Evolutionary conservation across 2,113 vertebrate species (phyloP).

Genomic region (Melanostigma gelatinosum): DNA sequence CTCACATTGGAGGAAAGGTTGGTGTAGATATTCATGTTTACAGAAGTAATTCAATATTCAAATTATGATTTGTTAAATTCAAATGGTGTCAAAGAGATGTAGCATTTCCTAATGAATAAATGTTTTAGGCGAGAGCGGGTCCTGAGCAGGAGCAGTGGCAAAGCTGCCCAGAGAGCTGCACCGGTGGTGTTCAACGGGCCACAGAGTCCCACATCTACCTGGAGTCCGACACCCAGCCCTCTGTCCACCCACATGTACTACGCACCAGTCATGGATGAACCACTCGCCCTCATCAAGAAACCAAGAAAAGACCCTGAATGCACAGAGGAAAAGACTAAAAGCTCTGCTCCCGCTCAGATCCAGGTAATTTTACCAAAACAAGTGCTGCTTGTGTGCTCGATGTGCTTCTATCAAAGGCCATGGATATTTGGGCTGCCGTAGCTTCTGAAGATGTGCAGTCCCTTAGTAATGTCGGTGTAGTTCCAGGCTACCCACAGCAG

Average conservation of each 20-base stretch:
- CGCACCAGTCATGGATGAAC: slow-evolving; percentile 82
- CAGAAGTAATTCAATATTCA: background rate
- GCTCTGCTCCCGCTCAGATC: slow-evolving; percentile 60
- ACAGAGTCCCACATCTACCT: slow-evolving; percentile 77
- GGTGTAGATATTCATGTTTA: background rate
- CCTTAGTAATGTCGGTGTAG: slow-evolving; percentile 59
- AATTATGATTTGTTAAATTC: background rate
- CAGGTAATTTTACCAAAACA: slow-evolving; percentile 74
- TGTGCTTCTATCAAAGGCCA: background rate
- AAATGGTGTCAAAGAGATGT: background rate
- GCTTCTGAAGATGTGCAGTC: slow-evolving; percentile 2
- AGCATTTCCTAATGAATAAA: background rate
- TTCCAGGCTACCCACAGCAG: slow-evolving; percentile 55
- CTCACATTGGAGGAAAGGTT: slow-evolving; percentile 81
- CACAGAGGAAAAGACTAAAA: slow-evolving; percentile 66
- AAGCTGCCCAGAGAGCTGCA: slow-evolving; percentile 60
- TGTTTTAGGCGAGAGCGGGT: slow-evolving; percentile 80
- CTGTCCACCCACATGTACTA: slow-evolving; percentile 75
- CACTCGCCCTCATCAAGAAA: slow-evolving; percentile 86
- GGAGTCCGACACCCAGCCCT: slow-evolving; percentile 79
- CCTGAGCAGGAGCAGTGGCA: slow-evolving; percentile 70
- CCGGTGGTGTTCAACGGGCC: slow-evolving; percentile 57
- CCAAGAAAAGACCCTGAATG: slow-evolving; percentile 75
- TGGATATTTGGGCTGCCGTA: background rate
- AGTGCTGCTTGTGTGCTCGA: background rate